Conservation (phyloP, 2,888 invertebrate species). For the Criorhina ranunculi region DNA sequence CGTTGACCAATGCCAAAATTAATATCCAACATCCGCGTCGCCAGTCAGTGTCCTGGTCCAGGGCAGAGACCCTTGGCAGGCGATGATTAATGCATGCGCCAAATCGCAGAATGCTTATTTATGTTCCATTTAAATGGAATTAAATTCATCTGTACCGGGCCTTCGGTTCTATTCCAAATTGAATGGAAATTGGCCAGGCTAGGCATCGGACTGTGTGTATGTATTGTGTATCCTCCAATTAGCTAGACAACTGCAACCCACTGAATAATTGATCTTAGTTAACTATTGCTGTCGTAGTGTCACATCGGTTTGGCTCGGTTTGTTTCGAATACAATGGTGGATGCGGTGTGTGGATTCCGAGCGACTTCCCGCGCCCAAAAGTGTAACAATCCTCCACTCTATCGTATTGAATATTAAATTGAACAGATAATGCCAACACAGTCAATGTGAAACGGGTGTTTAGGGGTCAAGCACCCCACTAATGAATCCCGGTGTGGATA, state of each 20-base stretch:
- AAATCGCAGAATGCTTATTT: conserved; percentile 72
- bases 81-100: conserved; percentile 71
- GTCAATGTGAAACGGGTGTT: conserved; percentile 33
- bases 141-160: conserved; percentile 55
- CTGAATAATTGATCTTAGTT: conserved; percentile 75
- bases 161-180: conserved; percentile 46
- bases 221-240: conserved; percentile 56
- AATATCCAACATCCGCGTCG: conserved; percentile 49
- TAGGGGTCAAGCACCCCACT: conserved; percentile 13
- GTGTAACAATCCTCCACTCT: conserved; percentile 19
- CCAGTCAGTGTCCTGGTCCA: conserved; percentile 7
- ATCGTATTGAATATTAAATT: conserved; percentile 53
- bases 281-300: conserved; percentile 66
- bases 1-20: conserved; percentile 53
- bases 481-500: conserved; percentile 40
- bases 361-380: conserved; percentile 13
- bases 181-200: conserved; percentile 70
- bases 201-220: conserved; percentile 13
- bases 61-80: conserved; percentile 1
- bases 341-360: too few relatives aligned
- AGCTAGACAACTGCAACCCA: conserved; percentile 58
- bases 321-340: conserved; percentile 38
- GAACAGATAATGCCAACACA: conserved; percentile 34
- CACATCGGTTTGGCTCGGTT: conserved; percentile 56
- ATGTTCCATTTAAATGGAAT: conserved; percentile 71